Percentiles rank a stretch among this genome's conserved stretches.
phyloP scores from a whole-genome alignment of 2,113 vertebrate genomes.

The Catharus bicknelli region DNA sequence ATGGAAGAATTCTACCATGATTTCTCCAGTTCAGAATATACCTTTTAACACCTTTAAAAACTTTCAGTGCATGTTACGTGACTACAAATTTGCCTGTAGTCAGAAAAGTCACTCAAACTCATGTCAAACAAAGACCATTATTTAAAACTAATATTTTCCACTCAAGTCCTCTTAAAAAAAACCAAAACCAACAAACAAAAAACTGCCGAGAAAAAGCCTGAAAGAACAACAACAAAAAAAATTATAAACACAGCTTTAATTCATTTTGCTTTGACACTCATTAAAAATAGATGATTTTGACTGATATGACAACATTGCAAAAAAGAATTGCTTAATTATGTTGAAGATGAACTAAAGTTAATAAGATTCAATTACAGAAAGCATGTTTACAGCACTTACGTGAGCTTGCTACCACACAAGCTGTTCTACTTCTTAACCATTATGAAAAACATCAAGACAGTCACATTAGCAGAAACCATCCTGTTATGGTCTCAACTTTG shows the following conservation, averaged over 20 bases:
- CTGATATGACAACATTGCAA: neutral
- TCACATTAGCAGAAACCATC: neutral
- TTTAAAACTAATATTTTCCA: neutral
- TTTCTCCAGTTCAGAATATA: neutral
- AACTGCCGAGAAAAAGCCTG: rapidly evolving
- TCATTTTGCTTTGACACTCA: neutral
- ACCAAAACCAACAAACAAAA: neutral
- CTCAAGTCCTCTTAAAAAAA: neutral
- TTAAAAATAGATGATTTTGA: constrained; percentile 31
- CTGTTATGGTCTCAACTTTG: neutral
- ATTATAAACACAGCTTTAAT: neutral
- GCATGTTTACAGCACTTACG: constrained; percentile 43
- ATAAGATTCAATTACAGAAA: constrained; percentile 52
- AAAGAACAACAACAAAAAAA: neutral
- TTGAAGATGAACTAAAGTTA: constrained; percentile 36
- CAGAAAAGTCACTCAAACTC: neutral
- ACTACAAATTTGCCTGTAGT: neutral
- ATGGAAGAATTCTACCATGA: neutral
- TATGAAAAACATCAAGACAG: neutral
- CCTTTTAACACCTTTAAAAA: neutral
- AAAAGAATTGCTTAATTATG: constrained; percentile 40
- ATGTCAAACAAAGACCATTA: neutral
- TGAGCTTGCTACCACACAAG: constrained; percentile 46
- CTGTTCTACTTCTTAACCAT: constrained; percentile 12
- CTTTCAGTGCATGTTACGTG: neutral